Percentiles rank a stretch among this genome's conserved stretches.
Evolutionary conservation across 2,888 invertebrate genomes (phyloP).

Genomic region (Phalangium opilio): DNA sequence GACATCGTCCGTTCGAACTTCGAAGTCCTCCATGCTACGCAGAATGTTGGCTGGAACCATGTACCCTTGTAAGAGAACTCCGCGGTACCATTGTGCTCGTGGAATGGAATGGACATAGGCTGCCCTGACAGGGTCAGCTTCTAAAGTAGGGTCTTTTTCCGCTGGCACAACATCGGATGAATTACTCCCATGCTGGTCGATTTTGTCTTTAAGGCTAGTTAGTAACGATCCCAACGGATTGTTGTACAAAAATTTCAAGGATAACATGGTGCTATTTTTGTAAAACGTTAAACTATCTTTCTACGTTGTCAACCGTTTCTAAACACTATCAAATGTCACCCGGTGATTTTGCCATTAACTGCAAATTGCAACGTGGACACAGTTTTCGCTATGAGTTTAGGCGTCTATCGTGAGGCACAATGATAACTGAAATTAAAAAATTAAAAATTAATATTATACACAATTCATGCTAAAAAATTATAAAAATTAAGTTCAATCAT

Average conservation of each 20-base stretch:
- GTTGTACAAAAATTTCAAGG: constrained; percentile 17
- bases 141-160: constrained; percentile 1
- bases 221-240: constrained; percentile 14
- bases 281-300: no score
- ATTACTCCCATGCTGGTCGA: neutral
- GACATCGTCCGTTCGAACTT: constrained; percentile 56
- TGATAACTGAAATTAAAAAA: no score
- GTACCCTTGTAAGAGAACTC: constrained; percentile 20
- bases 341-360: no score
- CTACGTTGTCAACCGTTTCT: no score
- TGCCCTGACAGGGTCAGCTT: constrained; percentile 7
- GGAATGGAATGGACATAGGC: constrained; percentile 18
- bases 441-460: no score
- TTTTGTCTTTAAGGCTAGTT: constrained; percentile 4
- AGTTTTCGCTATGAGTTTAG: no score
- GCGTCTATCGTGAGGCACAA: no score
- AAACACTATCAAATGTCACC: no score
- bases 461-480: no score
- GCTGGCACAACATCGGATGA: constrained; percentile 6
- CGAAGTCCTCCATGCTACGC: constrained; percentile 37
- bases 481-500: no score
- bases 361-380: no score
- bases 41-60: constrained; percentile 18
- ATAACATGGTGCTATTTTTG: constrained; percentile 16
- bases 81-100: constrained; percentile 17